Evolutionary conservation across 2,113 vertebrate genomes (phyloP), one percentile per base, ranked within the genome.

Genomic region (Heteronetta atricapilla): DNA sequence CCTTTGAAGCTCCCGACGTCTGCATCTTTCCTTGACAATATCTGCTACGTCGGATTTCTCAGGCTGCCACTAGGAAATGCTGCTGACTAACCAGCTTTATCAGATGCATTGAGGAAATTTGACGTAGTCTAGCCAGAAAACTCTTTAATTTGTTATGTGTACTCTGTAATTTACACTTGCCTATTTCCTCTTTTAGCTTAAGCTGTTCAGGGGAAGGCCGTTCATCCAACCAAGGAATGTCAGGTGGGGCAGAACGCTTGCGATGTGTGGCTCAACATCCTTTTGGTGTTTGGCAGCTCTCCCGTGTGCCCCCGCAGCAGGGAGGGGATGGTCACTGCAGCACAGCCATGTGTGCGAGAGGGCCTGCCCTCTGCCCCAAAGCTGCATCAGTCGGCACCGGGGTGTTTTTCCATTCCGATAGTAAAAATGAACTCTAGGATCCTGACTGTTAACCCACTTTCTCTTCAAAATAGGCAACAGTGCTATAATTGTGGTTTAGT

Each of bases 391-490:
- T 28, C 89, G 62, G 46, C 25, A 48, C 34, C 6, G 12, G 70
- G n/a, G 33, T 91, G 33, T 66, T 93, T 89, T 86, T 62, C 56
- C 34, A 56, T 81, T 86, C 13, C 31, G 33, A 22, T 64, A 52
- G 63, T 67, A 55, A 66, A 79, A 90, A 33, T 21, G 42, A 75
- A 52, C 23, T 42, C 5, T 34, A 42, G 33, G 22, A 50, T 80
- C 44, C 38, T 70, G 67, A 74, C 50, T 90, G 52, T 59, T 90
- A 70, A 60, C 52, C 22, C 12, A 20, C 38, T 92, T 83, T 12
- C 60, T 69, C 13, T 78, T 86, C 42, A 63, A 69, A 94, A n/a
- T 36, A 59, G 10, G 18, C 56, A 69, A 29, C 22, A 34, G 22
- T 23, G 36, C 31, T 64, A 55, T 28, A 33, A 16, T 53, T 38